A percentile compares a stretch with the other conserved stretches of the same genome.
Conservation (phyloP, 1,140 invertebrate genomes). For the Nephotettix cincticeps region DNA sequence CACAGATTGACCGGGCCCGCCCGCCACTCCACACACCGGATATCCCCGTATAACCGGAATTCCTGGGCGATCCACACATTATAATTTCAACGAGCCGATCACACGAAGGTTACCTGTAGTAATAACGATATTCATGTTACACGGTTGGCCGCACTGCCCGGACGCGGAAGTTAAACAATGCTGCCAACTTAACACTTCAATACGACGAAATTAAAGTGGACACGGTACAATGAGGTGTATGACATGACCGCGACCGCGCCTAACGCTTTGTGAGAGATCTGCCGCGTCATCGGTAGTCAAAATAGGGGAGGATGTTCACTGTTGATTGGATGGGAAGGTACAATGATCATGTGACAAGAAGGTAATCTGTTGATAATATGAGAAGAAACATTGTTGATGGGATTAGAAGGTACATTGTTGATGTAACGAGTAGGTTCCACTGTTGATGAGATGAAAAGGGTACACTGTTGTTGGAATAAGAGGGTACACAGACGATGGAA, state of each 20-base stretch:
- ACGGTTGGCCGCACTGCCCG: conserved; percentile 14
- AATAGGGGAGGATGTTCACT: too few relatives aligned
- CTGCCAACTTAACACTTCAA: conserved; percentile 19
- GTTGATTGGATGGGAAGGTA: too few relatives aligned
- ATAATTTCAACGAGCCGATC: conserved; percentile 31
- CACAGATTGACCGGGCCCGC: background rate
- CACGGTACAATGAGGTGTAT: background rate
- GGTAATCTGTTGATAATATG: too few relatives aligned
- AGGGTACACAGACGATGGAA: too few relatives aligned
- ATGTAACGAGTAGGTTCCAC: too few relatives aligned
- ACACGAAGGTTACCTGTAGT: conserved; percentile 15
- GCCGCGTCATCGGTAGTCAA: too few relatives aligned
- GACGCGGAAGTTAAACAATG: conserved; percentile 24
- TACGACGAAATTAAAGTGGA: conserved; percentile 13
- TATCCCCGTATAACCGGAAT: conserved; percentile 28
- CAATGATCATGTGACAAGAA: too few relatives aligned
- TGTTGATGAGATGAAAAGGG: too few relatives aligned
- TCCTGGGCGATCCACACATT: conserved; percentile 34
- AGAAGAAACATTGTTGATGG: too few relatives aligned
- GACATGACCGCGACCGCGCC: background rate
- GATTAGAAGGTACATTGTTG: too few relatives aligned
- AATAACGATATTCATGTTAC: conserved; percentile 34
- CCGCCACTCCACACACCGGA: conserved; percentile 13
- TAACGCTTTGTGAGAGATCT: background rate
- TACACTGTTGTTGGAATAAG: too few relatives aligned